A percentile compares a stretch with the other conserved stretches of the same genome.
These are phyloP conservation scores for Escarpia spicata DNA, from an alignment of 2,888 invertebrate species.

Conservation along the genomic window DNA sequence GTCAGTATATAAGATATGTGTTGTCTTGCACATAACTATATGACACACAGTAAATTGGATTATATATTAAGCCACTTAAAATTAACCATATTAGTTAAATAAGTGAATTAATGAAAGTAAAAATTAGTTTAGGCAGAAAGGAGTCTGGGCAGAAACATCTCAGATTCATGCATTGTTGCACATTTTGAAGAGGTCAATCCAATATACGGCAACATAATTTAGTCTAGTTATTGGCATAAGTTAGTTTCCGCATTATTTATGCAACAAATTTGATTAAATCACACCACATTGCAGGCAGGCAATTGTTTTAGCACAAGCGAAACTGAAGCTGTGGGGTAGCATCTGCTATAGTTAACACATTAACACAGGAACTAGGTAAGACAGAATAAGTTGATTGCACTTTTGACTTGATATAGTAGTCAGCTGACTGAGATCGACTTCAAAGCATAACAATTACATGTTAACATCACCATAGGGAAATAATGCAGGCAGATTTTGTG, in stretches of 20 bases:
- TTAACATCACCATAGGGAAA: too few relatives aligned
- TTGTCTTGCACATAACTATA: neutral
- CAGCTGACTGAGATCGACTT: neutral
- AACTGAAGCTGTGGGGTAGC: neutral
- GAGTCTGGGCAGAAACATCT: too few relatives aligned
- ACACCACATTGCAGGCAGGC: neutral
- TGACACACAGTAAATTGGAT: neutral
- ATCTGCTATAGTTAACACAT: neutral
- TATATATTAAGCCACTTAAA: neutral
- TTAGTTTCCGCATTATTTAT: neutral
- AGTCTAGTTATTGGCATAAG: neutral
- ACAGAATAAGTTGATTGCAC: neutral
- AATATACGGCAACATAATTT: neutral
- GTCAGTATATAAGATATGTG: neutral
- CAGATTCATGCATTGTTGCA: neutral
- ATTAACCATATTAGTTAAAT: neutral
- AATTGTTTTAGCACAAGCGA: neutral
- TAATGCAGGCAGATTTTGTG: neutral
- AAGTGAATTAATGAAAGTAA: too few relatives aligned
- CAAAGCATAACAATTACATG: neutral
- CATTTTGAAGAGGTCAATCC: neutral
- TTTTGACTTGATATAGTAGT: neutral
- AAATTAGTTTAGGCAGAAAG: too few relatives aligned
- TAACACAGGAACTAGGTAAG: neutral
- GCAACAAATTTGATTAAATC: neutral